Base-by-base conservation (phyloP, 2,888 invertebrate species). In the Disparrhopalites patrizii region DNA sequence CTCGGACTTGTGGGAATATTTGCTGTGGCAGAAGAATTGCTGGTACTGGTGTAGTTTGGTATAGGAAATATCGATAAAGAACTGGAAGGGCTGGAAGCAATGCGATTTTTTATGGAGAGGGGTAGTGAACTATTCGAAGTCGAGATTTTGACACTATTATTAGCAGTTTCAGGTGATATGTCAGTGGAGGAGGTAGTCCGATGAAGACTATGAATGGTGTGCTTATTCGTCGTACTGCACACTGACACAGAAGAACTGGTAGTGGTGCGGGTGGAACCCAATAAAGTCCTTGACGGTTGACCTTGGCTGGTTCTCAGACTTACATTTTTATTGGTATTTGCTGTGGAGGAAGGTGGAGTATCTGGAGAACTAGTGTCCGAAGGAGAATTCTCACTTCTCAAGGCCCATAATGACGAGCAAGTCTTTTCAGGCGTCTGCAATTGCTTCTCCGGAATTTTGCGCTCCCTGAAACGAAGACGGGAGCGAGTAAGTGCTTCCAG, bases 401-500 rank as follows among this genome's bases (percentile, higher is more conserved):
- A 2, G 3, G 47, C 47, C 47, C 47, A 47, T 23, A 47, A 25
- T n/a, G n/a, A n/a, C n/a, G n/a, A n/a, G n/a, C n/a, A n/a, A 20
- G 47, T 47, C 18, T 40, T 47, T 7, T 25, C 18, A 3, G 23
- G 7, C 25, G 8, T 25, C 2, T 25, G 10, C 13, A 40, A 40
- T 3, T 3, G 8, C 23, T 52, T 25, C 38, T 63, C 55, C 15
- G 55, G 15, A 20, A 27, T 47, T 56, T 36, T 38, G 18, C 33
- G 31, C 25, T 69, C 72, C 3, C 58, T 10, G 54, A 74, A 74
- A 2, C 73, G 60, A n/a, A 71, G 65, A 13, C 61, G 70, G 0
- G 73, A 73, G 51, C 68, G 72, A 10, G 61, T 70, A 30, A 75
- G 69, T 25, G 75, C 73, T 38, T 58, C 38, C 1, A 68, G 57